phyloP scores from a whole-genome alignment of 2,797 vertebrate genomes.

The Lutjanus campechanus region DNA sequence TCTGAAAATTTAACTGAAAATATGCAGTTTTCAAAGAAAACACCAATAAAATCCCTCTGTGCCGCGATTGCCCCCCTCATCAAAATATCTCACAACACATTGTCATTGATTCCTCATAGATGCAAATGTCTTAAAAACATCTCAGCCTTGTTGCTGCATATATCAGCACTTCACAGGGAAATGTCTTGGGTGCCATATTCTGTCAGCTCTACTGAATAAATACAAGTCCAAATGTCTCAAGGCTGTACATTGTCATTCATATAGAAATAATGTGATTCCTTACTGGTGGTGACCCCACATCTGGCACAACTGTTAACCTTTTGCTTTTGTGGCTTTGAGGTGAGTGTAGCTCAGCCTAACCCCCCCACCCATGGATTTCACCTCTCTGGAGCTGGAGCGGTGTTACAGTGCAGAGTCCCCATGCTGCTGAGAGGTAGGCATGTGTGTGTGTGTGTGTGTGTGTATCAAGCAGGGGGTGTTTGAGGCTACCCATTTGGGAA shows the following conservation, averaged over 20 bases:
- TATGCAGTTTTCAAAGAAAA: neutral
- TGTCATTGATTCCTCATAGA: slow-evolving; percentile 57
- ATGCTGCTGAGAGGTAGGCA: slow-evolving; percentile 27
- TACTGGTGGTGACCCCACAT: slow-evolving; percentile 75
- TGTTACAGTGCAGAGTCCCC: slow-evolving; percentile 67
- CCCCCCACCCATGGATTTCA: slow-evolving; percentile 55
- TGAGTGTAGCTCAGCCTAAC: slow-evolving; percentile 64
- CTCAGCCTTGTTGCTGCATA: slow-evolving; percentile 63
- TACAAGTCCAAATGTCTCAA: slow-evolving; percentile 79
- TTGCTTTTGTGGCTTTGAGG: slow-evolving; percentile 73
- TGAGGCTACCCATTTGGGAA: slow-evolving; percentile 76
- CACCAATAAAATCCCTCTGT: neutral
- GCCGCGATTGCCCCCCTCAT: slow-evolving; percentile 29
- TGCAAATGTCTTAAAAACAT: slow-evolving; percentile 57
- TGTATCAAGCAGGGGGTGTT: slow-evolving; percentile 60
- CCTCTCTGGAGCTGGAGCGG: slow-evolving; percentile 64
- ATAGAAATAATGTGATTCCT: slow-evolving; percentile 80
- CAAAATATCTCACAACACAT: slow-evolving; percentile 34
- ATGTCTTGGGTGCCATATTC: slow-evolving; percentile 66
- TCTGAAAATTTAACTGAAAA: neutral
- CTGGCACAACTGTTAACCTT: slow-evolving; percentile 80
- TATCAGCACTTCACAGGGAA: slow-evolving; percentile 65
- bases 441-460: slow-evolving; percentile 49
- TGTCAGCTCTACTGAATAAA: slow-evolving; percentile 78
- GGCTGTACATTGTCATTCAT: slow-evolving; percentile 78